Evolutionary conservation across 2,888 invertebrate species (phyloP), one percentile per base, ranked within the genome.

Genomic region (Drosophila mercatorum): DNA sequence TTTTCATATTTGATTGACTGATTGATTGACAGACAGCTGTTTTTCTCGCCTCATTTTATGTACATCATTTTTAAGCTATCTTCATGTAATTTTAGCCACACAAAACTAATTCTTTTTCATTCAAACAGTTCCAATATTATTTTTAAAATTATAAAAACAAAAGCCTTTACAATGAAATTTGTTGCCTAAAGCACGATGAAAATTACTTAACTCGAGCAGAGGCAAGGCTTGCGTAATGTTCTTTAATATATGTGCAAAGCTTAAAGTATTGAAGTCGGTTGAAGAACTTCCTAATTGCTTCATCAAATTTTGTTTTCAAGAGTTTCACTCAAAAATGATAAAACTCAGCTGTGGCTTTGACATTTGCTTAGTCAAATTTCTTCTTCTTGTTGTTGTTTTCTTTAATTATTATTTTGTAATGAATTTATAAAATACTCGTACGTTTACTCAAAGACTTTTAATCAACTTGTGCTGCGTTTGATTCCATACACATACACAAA

Each of bases 371-470:
- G 34, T 22, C 11, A 63, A 57, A 70, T 38, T 70, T 60, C 31
- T 10, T 38, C 28, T 22, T 38, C 28, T 22, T 34, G 11, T 59
- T 55, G 40, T 49, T 60, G 44, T 55, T 66, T 51, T 36, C 53
- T 44, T n/a, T 47, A 64, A 61, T 64, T 53, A 44, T 52, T 59
- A 44, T 68, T 47, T 65, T 46, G 28, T 51, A 57, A 57, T 57
- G 43, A 62, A 77, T 78, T 57, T 72, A 40, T 62, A 49, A 57
- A 44, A 46, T 60, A 40, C 51, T 71, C 62, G 40, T 41, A 68
- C 49, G 47, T 12, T 43, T 47, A 49, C 61, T 73, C 53, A 78
- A 78, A 77, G 77, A 66, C 75, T 77, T 77, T 63, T 59, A 72
- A 68, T 67, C 74, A 74, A 69, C 58, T 66, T 67, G 53, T 60